Base-by-base conservation (phyloP, 1,140 invertebrate genomes). In the Cydia pomonella region DNA sequence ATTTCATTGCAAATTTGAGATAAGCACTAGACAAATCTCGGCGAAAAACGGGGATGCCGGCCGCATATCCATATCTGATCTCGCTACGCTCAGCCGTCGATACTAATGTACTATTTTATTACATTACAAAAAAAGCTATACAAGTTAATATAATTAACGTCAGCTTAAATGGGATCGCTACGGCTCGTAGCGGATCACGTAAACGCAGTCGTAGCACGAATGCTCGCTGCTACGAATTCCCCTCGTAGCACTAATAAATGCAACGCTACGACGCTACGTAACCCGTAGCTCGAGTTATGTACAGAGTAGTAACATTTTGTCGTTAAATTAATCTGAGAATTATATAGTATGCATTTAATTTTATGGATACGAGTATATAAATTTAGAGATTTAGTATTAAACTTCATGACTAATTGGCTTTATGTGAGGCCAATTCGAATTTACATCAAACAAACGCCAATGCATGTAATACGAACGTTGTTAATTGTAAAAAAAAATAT, bases 241-340 rank as follows among this genome's bases (percentile, higher is more conserved):
- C 1, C 47, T 50, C 47, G 47, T 50, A 50, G 47, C 47, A 50
- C n/a, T 50, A 50, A 50, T 38, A 38, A 38, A 38, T 38, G 33
- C 16, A 6, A 50, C 41, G 47, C 47, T 50, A 50, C 47, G 47
- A 44, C 12, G 47, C 47, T 50, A 50, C 47, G 6, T 16, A 50
- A 18, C 47, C 3, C 47, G 47, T 50, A 50, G 47, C 47, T 1
- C 47, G 47, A 50, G 47, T 16, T 12, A 44, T 50, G n/a, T 50
- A n/a, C 47, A 50, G 47, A 50, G 47, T 50, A 16, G 47, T 50
- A 50, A 50, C n/a, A 50, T n/a, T 50, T 50, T 3, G 3, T 50
- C 47, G 47, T 50, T 6, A 50, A 50, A 50, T 50, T 50, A 50
- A 50, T 50, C n/a, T 50, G 47, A n/a, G 47, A 50, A 50, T n/a